Base-by-base conservation (phyloP, 2,113 vertebrate species). In the Laticauda laticaudata region DNA sequence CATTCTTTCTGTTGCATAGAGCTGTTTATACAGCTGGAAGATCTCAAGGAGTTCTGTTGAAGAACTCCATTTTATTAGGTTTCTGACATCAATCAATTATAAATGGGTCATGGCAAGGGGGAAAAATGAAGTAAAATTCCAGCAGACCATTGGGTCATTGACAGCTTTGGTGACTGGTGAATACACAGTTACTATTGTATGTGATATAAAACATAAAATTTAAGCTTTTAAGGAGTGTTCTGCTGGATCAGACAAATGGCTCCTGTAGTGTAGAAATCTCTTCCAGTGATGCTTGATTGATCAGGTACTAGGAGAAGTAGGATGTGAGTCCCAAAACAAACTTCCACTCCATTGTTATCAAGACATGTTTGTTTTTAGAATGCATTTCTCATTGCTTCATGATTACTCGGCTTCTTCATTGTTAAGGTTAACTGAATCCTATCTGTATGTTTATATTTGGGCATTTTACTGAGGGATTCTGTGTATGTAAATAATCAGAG, bases 21-120 rank as follows among this genome's bases (percentile, higher is more conserved):
- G 59, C 55, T 96, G 12, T 94, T 96, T 94, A 87, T 95, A 95
- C 92, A 97, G 57, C 96, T 97, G 95, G 95, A 94, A 95, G 93
- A 93, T 89, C 93, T 96, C 92, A 96, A 93, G 90, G 48, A 92
- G 94, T 94, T 93, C 57, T 53, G 10, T 96, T 96, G 81, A 85
- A 92, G 81, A 95, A 89, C 56, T 54, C 18, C 55, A 64, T 95
- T 81, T 93, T 97, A 91, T 93, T 96, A 92, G 93, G 94, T 90
- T 94, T 93, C 55, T 91, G 6, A 90, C 53, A 1, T 96, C 97
- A 97, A 96, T 97, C 94, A 97, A 91, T 94, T 93, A 91, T 54
- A 87, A 61, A 91, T 9, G 4, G 93, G 56, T 55, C 90, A 21
- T 92, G 92, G 29, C 57, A 95, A 95, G 92, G 92, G 92, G 91